Percentiles rank a stretch among this genome's conserved stretches.
phyloP scores from a whole-genome alignment of 2,888 invertebrate genomes.

The Pseudoips prasinana region DNA sequence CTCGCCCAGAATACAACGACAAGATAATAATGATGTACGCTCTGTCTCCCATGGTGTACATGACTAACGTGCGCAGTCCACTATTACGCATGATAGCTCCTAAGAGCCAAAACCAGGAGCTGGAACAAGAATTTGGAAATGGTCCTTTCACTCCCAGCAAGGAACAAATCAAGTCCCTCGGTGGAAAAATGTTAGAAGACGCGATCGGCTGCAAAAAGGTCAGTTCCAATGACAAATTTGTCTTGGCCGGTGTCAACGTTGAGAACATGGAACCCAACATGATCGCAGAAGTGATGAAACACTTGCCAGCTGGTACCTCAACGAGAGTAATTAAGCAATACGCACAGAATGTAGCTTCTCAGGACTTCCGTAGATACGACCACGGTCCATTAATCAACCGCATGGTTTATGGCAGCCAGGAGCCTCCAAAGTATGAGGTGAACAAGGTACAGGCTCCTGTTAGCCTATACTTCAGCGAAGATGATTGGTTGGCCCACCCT shows the following conservation, averaged over 20 bases:
- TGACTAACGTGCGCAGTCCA: slow-evolving; percentile 56
- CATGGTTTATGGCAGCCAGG: slow-evolving; percentile 55
- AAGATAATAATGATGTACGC: slow-evolving; percentile 40
- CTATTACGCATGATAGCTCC: slow-evolving; percentile 66
- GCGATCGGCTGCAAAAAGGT: slow-evolving; percentile 68
- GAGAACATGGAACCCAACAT: slow-evolving; percentile 77
- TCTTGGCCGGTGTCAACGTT: slow-evolving; percentile 82
- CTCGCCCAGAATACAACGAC: slow-evolving; percentile 38
- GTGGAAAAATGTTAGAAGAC: slow-evolving; percentile 59
- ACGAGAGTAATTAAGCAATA: slow-evolving; percentile 78
- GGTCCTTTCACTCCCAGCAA: slow-evolving; percentile 56
- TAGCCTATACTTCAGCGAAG: slow-evolving; percentile 64
- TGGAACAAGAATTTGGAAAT: slow-evolving; percentile 48
- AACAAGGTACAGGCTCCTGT: slow-evolving; percentile 64
- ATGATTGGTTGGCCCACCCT: slow-evolving; percentile 86
- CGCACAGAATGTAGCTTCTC: slow-evolving; percentile 69
- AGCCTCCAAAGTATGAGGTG: slow-evolving; percentile 65
- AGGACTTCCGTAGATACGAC: slow-evolving; percentile 64
- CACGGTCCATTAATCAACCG: slow-evolving; percentile 59
- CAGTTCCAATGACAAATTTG: slow-evolving; percentile 83
- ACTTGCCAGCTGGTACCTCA: slow-evolving; percentile 82
- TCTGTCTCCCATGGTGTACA: slow-evolving; percentile 35
- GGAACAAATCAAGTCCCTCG: slow-evolving; percentile 50
- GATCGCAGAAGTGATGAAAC: slow-evolving; percentile 77
- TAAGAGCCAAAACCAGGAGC: slow-evolving; percentile 43